Conservation (phyloP, 1,140 invertebrate genomes). For the Bombus balteatus region DNA sequence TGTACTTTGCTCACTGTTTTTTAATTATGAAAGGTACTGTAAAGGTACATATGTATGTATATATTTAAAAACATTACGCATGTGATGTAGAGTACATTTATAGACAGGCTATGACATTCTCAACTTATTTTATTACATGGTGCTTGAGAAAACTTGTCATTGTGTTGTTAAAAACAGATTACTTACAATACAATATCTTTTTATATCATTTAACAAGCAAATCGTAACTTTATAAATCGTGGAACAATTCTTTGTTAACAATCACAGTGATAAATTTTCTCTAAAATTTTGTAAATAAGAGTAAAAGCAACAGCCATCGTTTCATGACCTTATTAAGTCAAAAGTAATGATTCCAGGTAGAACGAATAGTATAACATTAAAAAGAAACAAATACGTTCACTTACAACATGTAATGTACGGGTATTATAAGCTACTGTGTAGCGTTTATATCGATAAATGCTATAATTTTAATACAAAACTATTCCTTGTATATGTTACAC, state of each 20-base stretch:
- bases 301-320: not conserved
- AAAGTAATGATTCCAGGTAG: conserved; percentile 18
- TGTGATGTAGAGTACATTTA: conserved; percentile 49
- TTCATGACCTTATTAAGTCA: not conserved
- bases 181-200: conserved; percentile 17
- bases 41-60: conserved; percentile 41
- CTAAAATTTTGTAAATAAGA: conserved; percentile 45
- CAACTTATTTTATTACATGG: conserved; percentile 48
- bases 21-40: conserved; percentile 36
- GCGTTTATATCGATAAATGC: conserved; percentile 53
- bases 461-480: conserved; percentile 62
- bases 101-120: conserved; percentile 50
- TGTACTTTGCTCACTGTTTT: conserved; percentile 48
- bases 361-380: conserved; percentile 6
- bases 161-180: conserved; percentile 17
- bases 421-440: conserved; percentile 63
- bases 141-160: conserved; percentile 39
- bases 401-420: conserved; percentile 45
- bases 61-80: conserved; percentile 36
- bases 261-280: conserved; percentile 35
- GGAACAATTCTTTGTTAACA: not conserved
- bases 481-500: conserved; percentile 37
- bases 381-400: conserved; percentile 21
- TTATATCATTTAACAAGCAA: conserved; percentile 20
- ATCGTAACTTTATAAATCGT: not conserved